Base-by-base conservation (phyloP, 2,797 vertebrate species). In the Hypotaenidia okinawae region DNA sequence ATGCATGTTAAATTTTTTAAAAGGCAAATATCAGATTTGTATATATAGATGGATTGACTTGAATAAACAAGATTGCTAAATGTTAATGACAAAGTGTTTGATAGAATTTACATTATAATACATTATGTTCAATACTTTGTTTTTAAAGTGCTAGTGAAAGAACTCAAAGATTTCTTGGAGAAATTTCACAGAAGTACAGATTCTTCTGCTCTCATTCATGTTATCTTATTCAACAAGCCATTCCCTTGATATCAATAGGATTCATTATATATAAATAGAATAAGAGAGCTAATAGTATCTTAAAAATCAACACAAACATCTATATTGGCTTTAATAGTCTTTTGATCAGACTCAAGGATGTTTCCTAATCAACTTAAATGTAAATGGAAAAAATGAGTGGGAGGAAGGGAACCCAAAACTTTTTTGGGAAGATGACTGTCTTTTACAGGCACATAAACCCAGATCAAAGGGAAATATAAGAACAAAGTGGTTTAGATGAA, bases 1-100 rank as follows among this genome's bases (percentile, higher is more conserved):
- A 98, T 6, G 47, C 96, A 96, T 97, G 97, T 94, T 98, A 98
- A 98, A 98, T 98, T 98, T 98, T 98, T 98, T 86, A 98, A 97
- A 98, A 98, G 97, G 95, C 96, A 98, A 98, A 98, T 98, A 97
- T 97, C 97, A 96, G 90, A 97, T 98, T 92, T 95, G 96, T 97
- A 95, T 97, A 96, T 97, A 96, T 97, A 98, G 97, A 96, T 96
- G 92, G 93, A 94, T 94, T 95, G 95, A 93, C 90, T 96, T 97
- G 96, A 97, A 97, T 97, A 97, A 98, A 97, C 96, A 98, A 96
- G 93, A 96, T 70, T 85, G 89, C 72, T 97, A 94, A 94, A 97
- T 97, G 95, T 97, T 97, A 97, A 96, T 91, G 94, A 96, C 90
- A 86, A 23, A 74, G 69, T 78, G 94, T 95, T 97, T 97, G 87